Percentiles rank a stretch among this genome's conserved stretches.
These are phyloP conservation scores for Phylloscopus collybita DNA, from an alignment of 2,797 vertebrate species.

Conservation along the genomic window DNA sequence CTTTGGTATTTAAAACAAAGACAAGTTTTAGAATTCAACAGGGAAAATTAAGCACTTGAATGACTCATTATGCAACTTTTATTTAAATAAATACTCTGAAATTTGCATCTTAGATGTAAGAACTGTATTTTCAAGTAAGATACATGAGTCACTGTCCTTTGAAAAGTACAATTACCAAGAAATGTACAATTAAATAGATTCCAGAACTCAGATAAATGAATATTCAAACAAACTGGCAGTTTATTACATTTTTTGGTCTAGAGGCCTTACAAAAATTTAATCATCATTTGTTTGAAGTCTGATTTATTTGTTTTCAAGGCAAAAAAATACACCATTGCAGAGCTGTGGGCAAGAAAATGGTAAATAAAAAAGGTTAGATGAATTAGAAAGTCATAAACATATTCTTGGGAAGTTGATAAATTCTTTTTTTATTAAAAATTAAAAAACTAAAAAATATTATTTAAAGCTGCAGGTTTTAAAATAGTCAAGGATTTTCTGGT, in stretches of 20 bases:
- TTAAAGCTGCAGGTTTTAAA: not conserved
- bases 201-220: not conserved
- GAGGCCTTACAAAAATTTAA: not conserved
- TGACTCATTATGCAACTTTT: not conserved
- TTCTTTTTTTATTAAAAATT: not conserved
- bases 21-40: not conserved
- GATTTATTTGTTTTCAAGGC: not conserved
- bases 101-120: not conserved
- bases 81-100: not conserved
- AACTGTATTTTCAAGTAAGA: not conserved
- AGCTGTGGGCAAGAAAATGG: not conserved
- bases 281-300: not conserved
- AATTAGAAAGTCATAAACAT: not conserved
- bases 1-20: conserved; percentile 62
- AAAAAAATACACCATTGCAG: not conserved
- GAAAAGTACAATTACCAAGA: not conserved
- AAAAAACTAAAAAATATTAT: not conserved
- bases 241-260: not conserved
- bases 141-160: not conserved
- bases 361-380: not conserved
- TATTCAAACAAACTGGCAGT: not conserved
- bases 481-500: not conserved
- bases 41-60: not conserved
- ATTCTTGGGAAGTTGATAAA: not conserved
- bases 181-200: not conserved